Evolutionary conservation across 2,113 vertebrate species (phyloP).

Genomic region (Cygnus buccinator): DNA sequence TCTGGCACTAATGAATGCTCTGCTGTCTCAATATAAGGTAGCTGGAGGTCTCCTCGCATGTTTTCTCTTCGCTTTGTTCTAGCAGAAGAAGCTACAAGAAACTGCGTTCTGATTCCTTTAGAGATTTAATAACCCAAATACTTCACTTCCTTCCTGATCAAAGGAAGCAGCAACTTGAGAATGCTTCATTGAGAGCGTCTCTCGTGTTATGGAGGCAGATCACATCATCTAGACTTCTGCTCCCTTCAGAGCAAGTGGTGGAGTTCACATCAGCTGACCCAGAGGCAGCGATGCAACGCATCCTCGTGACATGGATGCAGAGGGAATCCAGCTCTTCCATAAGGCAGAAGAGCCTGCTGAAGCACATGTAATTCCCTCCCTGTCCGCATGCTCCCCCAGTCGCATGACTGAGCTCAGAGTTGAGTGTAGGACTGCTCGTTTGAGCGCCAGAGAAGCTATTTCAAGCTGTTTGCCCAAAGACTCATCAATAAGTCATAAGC

Average conservation of each 20-base stretch:
- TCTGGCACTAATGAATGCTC: constrained; percentile 59
- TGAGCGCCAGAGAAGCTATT: constrained; percentile 63
- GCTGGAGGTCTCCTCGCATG: constrained; percentile 49
- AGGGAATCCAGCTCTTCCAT: not conserved
- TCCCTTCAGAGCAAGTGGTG: not conserved
- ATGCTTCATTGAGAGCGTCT: not conserved
- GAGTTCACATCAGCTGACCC: not conserved
- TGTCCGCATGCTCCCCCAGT: not conserved
- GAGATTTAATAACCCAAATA: constrained; percentile 49
- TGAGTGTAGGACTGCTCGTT: constrained; percentile 50
- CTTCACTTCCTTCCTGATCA: constrained; percentile 33
- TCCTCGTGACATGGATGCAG: not conserved
- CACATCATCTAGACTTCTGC: not conserved
- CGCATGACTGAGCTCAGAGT: not conserved
- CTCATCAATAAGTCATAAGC: constrained; percentile 73
- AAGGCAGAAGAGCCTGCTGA: not conserved
- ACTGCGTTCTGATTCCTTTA: not conserved
- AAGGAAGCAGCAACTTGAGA: not conserved
- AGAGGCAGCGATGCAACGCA: not conserved
- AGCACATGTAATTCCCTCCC: not conserved
- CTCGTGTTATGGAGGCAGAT: not conserved
- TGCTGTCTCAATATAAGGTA: constrained; percentile 33
- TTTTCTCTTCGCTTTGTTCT: constrained; percentile 45
- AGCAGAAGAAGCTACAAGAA: constrained; percentile 38
- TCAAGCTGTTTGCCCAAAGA: constrained; percentile 62